These are phyloP conservation scores for Porites australiensis DNA, from an alignment of 64 coral and sea anemone species.

Conservation along the genomic window DNA sequence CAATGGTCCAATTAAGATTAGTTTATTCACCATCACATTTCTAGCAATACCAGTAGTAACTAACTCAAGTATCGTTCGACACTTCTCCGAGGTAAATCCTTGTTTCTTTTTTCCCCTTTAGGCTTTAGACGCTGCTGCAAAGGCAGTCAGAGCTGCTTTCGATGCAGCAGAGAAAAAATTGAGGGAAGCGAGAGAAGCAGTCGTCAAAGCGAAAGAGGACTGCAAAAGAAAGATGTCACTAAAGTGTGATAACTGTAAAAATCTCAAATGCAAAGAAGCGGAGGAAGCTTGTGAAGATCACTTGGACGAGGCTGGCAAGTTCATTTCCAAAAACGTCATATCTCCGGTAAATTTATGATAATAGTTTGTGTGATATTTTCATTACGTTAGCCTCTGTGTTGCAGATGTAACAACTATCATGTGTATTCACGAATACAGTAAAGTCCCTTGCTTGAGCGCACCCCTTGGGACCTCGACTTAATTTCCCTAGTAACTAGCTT, in stretches of 20 bases:
- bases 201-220: slow-evolving; percentile 79
- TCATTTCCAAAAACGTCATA: slow-evolving; percentile 81
- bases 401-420: too few relatives aligned
- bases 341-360: slow-evolving; percentile 63
- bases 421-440: too few relatives aligned
- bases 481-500: too few relatives aligned
- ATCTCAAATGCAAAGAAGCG: slow-evolving; percentile 86
- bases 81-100: too few relatives aligned
- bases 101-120: neutral
- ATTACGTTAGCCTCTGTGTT: too few relatives aligned
- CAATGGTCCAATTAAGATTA: too few relatives aligned
- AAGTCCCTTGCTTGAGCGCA: too few relatives aligned
- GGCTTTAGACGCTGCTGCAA: slow-evolving; percentile 87
- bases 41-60: too few relatives aligned
- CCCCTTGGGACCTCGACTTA: too few relatives aligned
- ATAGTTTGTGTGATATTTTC: too few relatives aligned
- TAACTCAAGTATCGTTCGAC: too few relatives aligned
- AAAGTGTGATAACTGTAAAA: slow-evolving; percentile 85
- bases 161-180: slow-evolving; percentile 84
- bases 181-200: slow-evolving; percentile 61
- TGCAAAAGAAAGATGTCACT: slow-evolving; percentile 92
- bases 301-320: slow-evolving; percentile 87
- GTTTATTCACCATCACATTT: too few relatives aligned
- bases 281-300: slow-evolving; percentile 83
- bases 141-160: slow-evolving; percentile 85